Evolutionary conservation across 1,140 invertebrate genomes (phyloP).

Genomic region (Tetramorium simillimum): DNA sequence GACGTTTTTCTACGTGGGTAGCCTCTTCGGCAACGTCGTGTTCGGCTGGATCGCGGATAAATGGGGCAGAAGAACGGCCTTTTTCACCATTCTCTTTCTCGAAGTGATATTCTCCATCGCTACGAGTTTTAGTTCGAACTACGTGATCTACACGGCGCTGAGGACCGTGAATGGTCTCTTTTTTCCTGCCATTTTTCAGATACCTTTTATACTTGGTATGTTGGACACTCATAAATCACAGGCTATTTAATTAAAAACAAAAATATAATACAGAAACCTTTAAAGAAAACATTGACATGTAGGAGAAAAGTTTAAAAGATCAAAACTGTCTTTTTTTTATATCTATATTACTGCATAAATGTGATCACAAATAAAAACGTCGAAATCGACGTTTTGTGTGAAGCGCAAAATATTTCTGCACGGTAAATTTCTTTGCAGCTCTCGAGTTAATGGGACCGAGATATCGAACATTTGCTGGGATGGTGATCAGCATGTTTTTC

Average conservation of each 20-base stretch:
- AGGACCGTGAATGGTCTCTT: conserved; percentile 89
- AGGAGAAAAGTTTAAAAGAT: neutral
- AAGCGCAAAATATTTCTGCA: neutral
- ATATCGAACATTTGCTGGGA: conserved; percentile 89
- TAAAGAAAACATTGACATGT: neutral
- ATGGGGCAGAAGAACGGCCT: conserved; percentile 89
- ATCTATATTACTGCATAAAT: neutral
- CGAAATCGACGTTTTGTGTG: neutral
- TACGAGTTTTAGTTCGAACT: conserved; percentile 89
- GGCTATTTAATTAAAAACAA: neutral
- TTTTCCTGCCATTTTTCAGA: conserved; percentile 90
- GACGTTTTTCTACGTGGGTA: conserved; percentile 89
- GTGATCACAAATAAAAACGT: neutral
- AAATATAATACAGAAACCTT: neutral
- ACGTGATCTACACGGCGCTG: conserved; percentile 88
- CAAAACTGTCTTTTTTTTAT: neutral
- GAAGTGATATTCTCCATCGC: conserved; percentile 89
- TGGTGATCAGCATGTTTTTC: conserved; percentile 89
- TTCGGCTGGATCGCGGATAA: conserved; percentile 91
- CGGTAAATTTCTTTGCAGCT: conserved; percentile 74
- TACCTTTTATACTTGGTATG: conserved; percentile 89
- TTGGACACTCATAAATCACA: conserved; percentile 15
- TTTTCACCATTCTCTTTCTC: conserved; percentile 89
- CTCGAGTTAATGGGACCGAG: conserved; percentile 90
- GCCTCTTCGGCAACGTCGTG: conserved; percentile 90